Conservation (phyloP, 1,140 invertebrate species). For the Philopotamus ludificatus region DNA sequence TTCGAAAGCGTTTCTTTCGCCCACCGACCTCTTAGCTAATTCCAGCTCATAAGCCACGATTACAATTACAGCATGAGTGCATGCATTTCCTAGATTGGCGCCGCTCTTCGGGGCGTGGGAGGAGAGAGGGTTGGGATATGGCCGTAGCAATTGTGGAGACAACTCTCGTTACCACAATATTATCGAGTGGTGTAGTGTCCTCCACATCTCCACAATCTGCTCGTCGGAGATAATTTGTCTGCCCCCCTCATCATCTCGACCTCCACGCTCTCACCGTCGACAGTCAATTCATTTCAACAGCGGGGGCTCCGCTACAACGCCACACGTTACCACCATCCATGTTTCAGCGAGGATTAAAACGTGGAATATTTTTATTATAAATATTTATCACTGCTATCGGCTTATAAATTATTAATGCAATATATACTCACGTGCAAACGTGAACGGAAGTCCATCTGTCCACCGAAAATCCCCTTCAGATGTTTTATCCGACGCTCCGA, state of each 20-base stretch:
- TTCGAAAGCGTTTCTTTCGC: no score
- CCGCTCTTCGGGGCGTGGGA: no score
- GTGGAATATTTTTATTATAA: no score
- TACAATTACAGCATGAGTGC: no score
- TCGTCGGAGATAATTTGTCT: slow-evolving; percentile 19
- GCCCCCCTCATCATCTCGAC: not conserved
- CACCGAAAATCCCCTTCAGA: slow-evolving; percentile 76
- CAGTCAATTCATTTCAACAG: not conserved
- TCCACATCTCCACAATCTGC: not conserved
- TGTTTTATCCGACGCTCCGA: slow-evolving; percentile 70
- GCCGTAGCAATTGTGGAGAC: slow-evolving; percentile 11
- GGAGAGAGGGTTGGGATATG: no score
- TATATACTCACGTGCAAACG: slow-evolving; percentile 50
- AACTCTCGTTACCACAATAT: slow-evolving; percentile 17
- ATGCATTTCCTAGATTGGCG: no score
- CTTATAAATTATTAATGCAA: no score
- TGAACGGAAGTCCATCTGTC: slow-evolving; percentile 70
- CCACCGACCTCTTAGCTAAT: no score
- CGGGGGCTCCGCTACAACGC: not conserved
- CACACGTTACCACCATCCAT: no score
- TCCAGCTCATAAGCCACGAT: no score
- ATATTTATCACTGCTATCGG: no score
- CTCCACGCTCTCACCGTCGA: not conserved
- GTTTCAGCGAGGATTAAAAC: no score
- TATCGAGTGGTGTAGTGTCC: slow-evolving; percentile 19